Evolutionary conservation across 2,888 invertebrate species (phyloP).

Genomic region (Pecten maximus): DNA sequence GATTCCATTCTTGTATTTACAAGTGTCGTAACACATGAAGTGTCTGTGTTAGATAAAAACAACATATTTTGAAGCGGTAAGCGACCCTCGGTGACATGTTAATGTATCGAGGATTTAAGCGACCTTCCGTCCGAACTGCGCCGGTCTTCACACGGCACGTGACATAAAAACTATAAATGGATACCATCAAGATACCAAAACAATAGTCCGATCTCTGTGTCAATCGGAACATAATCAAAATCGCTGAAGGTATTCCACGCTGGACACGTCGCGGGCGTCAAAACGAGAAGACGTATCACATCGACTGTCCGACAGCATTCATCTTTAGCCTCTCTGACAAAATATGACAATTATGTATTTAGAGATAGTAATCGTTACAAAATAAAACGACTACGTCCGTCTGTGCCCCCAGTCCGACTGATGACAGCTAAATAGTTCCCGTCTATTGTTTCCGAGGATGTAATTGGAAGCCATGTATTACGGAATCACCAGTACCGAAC

Average conservation of each 20-base stretch:
- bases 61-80: neutral
- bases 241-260: neutral
- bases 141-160: neutral
- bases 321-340: neutral
- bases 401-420: neutral
- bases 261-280: neutral
- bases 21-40: constrained; percentile 19
- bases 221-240: neutral
- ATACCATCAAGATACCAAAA: neutral
- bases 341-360: constrained; percentile 3
- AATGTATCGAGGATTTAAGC: constrained; percentile 1
- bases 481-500: neutral
- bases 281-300: neutral
- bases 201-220: neutral
- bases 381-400: neutral
- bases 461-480: neutral
- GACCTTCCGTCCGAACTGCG: neutral
- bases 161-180: neutral
- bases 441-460: neutral
- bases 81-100: constrained; percentile 19
- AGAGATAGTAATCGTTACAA: neutral
- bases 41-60: neutral
- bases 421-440: neutral
- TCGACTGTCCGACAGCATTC: neutral
- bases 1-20: neutral